These are phyloP conservation scores for Seira musarum DNA, from an alignment of 2,888 invertebrate genomes.

Conservation along the genomic window DNA sequence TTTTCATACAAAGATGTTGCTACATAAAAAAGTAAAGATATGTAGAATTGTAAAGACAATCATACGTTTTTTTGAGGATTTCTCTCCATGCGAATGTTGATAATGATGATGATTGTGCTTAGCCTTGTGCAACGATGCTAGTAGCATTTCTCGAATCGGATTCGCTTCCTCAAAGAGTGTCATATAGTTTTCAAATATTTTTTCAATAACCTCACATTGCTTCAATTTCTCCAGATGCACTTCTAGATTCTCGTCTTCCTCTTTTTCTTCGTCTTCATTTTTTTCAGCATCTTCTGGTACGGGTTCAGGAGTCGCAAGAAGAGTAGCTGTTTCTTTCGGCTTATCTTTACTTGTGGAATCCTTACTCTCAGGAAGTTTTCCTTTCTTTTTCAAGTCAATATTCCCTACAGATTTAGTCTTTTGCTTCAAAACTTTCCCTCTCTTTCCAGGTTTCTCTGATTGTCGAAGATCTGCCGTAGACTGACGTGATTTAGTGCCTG, in stretches of 20 bases:
- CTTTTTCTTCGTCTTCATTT: background rate
- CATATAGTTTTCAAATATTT: conserved; percentile 33
- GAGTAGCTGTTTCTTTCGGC: background rate
- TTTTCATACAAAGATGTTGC: too few relatives aligned
- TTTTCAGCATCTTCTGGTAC: background rate
- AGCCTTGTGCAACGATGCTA: background rate
- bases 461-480: too few relatives aligned
- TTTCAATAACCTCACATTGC: conserved; percentile 7
- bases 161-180: conserved; percentile 24
- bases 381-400: conserved; percentile 1
- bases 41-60: background rate
- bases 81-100: background rate
- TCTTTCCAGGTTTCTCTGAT: too few relatives aligned
- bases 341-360: background rate
- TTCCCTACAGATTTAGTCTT: background rate
- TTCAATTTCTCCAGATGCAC: conserved; percentile 3
- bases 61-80: conserved; percentile 23
- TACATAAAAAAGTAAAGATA: background rate
- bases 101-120: background rate
- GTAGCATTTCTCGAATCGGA: conserved; percentile 6
- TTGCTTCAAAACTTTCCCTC: background rate
- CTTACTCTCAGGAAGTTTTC: too few relatives aligned
- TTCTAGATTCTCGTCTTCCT: too few relatives aligned
- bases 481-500: too few relatives aligned
- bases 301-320: background rate